Percentiles rank a stretch among this genome's conserved stretches.
These are phyloP conservation scores for Sphenopsis melanotis DNA, from an alignment of 2,797 vertebrate genomes.

Conservation along the genomic window DNA sequence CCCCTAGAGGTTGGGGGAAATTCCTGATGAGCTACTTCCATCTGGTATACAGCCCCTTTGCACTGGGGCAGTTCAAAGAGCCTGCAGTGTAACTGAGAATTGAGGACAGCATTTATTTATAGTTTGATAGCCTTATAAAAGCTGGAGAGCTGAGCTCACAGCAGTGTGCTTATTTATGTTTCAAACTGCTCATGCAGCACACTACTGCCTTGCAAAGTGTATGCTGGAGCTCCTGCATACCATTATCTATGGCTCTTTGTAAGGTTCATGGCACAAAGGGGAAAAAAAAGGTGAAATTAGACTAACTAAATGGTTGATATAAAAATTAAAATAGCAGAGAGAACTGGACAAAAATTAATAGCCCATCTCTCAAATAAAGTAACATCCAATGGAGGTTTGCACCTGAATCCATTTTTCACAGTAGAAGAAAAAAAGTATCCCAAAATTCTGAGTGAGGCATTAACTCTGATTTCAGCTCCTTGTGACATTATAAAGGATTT, in stretches of 20 bases:
- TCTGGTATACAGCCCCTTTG: slow-evolving; percentile 18
- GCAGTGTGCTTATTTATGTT: slow-evolving; percentile 53
- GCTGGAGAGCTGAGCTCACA: slow-evolving; percentile 34
- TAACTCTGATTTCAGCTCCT: slow-evolving; percentile 14
- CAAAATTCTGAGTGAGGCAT: not conserved
- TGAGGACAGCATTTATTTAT: slow-evolving; percentile 55
- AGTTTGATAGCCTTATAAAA: slow-evolving; percentile 39
- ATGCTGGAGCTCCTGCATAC: not conserved
- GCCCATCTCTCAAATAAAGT: not conserved
- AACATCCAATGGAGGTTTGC: not conserved
- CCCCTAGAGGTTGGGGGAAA: not conserved
- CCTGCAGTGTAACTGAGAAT: slow-evolving; percentile 39
- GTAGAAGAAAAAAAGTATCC: not conserved
- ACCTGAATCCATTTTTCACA: slow-evolving; percentile 8
- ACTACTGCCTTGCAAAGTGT: not conserved
- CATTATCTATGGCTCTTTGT: not conserved
- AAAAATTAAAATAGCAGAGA: slow-evolving; percentile 3
- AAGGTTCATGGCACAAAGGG: not conserved
- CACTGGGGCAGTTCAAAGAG: slow-evolving; percentile 1
- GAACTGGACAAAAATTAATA: slow-evolving; percentile 14
- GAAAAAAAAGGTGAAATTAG: not conserved
- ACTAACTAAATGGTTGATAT: slow-evolving; percentile 1
- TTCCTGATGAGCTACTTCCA: slow-evolving; percentile 26
- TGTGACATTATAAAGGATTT: slow-evolving; percentile 18
- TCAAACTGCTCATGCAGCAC: slow-evolving; percentile 20